A percentile compares a stretch with the other conserved stretches of the same genome.
Evolutionary conservation across 2,888 invertebrate species (phyloP).

Genomic region (Ormyrus labotus): DNA sequence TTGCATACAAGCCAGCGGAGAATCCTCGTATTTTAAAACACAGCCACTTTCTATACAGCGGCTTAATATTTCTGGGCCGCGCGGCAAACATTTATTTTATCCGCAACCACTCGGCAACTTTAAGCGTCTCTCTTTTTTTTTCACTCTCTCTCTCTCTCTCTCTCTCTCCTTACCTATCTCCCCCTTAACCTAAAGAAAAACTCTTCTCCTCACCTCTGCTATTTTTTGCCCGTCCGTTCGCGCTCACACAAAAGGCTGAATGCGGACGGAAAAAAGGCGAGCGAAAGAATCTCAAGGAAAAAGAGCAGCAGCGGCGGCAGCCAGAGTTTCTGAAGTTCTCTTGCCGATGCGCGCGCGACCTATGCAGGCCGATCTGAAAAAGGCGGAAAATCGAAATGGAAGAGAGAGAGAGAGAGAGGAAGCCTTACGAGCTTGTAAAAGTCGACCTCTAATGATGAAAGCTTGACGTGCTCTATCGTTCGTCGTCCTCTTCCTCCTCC

Average conservation of each 20-base stretch:
- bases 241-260: constrained; percentile 8
- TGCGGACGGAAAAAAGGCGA: constrained; percentile 9
- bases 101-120: constrained; percentile 5
- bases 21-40: too few species aligned
- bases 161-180: neutral
- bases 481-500: constrained; percentile 11
- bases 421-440: too few species aligned
- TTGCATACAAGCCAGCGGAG: too few species aligned
- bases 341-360: neutral
- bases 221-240: neutral
- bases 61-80: constrained; percentile 11
- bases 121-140: constrained; percentile 15
- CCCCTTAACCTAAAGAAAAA: neutral
- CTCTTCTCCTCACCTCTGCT: neutral
- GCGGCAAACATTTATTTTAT: constrained; percentile 24
- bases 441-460: constrained; percentile 36
- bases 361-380: constrained; percentile 17
- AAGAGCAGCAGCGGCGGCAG: constrained; percentile 5
- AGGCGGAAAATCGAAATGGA: constrained; percentile 38
- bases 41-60: neutral
- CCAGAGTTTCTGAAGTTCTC: constrained; percentile 30
- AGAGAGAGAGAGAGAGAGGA: constrained; percentile 5
- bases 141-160: constrained; percentile 33
- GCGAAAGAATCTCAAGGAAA: constrained; percentile 22
- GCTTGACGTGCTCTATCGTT: constrained; percentile 40